Evolutionary conservation across 2,797 vertebrate species (phyloP).

Genomic region (Tangara arthus): DNA sequence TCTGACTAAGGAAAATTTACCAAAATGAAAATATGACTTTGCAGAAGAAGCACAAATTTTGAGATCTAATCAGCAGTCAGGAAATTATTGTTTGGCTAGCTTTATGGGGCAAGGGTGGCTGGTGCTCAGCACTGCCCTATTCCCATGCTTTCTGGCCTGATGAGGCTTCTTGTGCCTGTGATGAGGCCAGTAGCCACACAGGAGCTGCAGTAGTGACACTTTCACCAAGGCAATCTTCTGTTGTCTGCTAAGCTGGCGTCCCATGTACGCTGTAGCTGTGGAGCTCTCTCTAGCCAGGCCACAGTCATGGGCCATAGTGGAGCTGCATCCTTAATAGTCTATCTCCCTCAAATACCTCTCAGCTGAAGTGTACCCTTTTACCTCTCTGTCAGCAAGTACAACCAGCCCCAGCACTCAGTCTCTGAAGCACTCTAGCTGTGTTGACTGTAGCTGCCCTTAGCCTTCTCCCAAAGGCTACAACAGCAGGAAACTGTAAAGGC

Average conservation of each 20-base stretch:
- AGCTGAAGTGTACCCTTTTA: not conserved
- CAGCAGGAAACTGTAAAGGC: not conserved
- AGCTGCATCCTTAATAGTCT: not conserved
- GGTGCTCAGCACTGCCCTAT: not conserved
- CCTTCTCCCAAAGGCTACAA: not conserved
- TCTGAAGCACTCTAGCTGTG: not conserved
- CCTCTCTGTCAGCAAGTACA: not conserved
- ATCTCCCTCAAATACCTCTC: not conserved
- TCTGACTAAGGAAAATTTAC: not conserved
- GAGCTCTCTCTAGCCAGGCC: not conserved
- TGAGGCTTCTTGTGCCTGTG: not conserved
- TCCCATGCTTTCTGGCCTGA: not conserved
- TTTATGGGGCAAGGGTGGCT: not conserved
- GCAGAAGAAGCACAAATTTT: not conserved
- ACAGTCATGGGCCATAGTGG: not conserved
- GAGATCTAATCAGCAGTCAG: not conserved
- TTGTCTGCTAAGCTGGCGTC: not conserved
- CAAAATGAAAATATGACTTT: not conserved
- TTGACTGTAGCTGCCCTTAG: not conserved
- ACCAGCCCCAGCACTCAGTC: not conserved
- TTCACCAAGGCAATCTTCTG: not conserved
- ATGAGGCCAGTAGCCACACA: not conserved
- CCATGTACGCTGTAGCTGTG: not conserved
- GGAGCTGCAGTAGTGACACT: not conserved
- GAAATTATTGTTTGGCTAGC: not conserved